Evolutionary conservation across 2,113 vertebrate genomes (phyloP), one percentile per base, ranked within the genome.

Genomic region (Siniperca chuatsi): DNA sequence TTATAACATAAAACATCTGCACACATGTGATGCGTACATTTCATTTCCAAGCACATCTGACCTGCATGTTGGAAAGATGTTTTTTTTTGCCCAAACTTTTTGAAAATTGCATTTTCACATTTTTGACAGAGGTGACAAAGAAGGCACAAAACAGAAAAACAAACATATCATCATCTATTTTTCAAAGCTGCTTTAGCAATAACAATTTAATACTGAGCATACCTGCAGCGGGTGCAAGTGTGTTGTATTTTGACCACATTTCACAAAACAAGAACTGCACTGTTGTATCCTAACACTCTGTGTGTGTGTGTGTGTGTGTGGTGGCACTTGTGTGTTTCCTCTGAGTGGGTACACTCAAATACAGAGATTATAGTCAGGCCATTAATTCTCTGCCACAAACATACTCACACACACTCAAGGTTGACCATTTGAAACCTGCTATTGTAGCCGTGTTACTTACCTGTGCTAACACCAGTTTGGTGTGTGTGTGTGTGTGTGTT

Each of bases 321-420:
- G 10, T 72, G 18, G n/a, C 16, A 64, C n/a, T 23, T 16, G 54
- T 55, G 18, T 25, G 7, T 86, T 65, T 71, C 12, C 25, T 76
- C 35, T 74, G 44, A 79, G 67, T 3, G 7, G 48, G 33, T 46
- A 68, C 2, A 68, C 25, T 74, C 29, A 88, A 58, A 88, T 25
- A 50, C 64, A 88, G 65, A 81, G 75, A 86, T 78, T 75, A 75
- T 35, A 40, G 61, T 42, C 55, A 44, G 75, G 50, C 46, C 72
- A 84, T 83, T 86, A 85, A 70, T 46, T 86, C 12, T 62, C 69
- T 68, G 57, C 58, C 46, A 77, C 67, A 79, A 82, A 76, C 75
- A 70, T 62, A 40, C 33, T 83, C 9, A 64, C 85, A 75, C 54
- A 74, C 25, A 50, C 60, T 77, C 52, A 84, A 61, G 55, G 64